phyloP scores from a whole-genome alignment of 2,797 vertebrate genomes.

The Macropus fuliginosus region DNA sequence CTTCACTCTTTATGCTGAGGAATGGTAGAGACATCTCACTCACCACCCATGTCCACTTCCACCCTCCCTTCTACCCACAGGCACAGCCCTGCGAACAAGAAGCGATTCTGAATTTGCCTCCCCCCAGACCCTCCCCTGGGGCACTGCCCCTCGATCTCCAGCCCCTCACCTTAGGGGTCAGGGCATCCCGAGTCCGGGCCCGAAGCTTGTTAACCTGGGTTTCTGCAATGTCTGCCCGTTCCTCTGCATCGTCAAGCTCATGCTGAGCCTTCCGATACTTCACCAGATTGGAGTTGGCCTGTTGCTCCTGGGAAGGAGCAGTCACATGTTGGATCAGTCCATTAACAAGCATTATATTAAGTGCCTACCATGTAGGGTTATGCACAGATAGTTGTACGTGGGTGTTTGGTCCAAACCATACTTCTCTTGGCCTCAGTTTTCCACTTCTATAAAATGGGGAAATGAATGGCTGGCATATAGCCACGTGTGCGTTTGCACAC shows the following conservation, averaged over 20 bases:
- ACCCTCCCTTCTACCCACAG: neutral
- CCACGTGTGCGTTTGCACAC: rapidly evolving
- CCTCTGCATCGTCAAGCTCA: slow-evolving; percentile 93
- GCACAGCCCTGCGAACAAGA: neutral
- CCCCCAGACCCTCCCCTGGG: rapidly evolving
- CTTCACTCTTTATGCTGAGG: slow-evolving; percentile 43
- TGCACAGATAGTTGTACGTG: neutral
- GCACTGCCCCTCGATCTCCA: neutral
- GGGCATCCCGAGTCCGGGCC: slow-evolving; percentile 86
- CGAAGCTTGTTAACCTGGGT: slow-evolving; percentile 95
- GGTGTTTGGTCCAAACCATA: neutral
- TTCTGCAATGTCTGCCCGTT: slow-evolving; percentile 92
- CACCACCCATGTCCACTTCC: neutral
- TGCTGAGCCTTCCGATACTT: slow-evolving; percentile 95
- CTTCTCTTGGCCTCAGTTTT: neutral
- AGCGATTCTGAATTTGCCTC: neutral
- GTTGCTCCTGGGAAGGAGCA: slow-evolving; percentile 88
- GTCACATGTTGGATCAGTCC: neutral
- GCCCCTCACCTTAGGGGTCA: slow-evolving; percentile 84
- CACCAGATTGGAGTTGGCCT: slow-evolving; percentile 92
- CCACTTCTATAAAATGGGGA: neutral
- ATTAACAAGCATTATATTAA: neutral
- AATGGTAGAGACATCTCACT: neutral
- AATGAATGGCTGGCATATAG: neutral
- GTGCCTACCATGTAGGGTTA: neutral